Evolutionary conservation across 2,113 vertebrate species (phyloP).

Genomic region (Urocitellus parryii): DNA sequence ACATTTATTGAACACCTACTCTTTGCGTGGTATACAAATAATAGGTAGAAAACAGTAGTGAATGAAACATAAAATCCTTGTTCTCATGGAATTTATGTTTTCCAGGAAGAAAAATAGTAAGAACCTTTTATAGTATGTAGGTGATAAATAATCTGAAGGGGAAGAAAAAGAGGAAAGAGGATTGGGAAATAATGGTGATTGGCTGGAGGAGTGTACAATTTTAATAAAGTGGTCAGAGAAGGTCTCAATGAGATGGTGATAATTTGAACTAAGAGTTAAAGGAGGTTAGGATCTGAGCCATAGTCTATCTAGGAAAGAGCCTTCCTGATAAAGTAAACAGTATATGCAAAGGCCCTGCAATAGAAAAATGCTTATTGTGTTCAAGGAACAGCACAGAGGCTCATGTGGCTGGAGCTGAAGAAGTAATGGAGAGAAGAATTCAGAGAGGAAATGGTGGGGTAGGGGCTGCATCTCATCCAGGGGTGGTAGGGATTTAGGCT

Average conservation of each 20-base stretch:
- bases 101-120: conserved; percentile 13
- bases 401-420: not conserved
- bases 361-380: not conserved
- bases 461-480: not conserved
- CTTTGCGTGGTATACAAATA: not conserved
- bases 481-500: not conserved
- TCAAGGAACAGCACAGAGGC: not conserved
- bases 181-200: not conserved
- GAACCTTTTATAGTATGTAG: not conserved
- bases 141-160: not conserved
- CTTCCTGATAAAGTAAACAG: not conserved
- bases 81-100: conserved; percentile 4
- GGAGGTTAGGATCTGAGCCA: not conserved
- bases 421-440: not conserved
- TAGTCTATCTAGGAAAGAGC: not conserved
- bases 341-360: not conserved
- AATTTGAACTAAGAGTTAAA: conserved; percentile 34
- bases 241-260: not conserved
- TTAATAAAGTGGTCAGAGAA: conserved; percentile 34
- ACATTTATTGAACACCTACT: not conserved
- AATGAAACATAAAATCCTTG: not conserved
- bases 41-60: not conserved
- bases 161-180: not conserved
- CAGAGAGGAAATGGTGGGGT: not conserved
- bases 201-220: not conserved